Conservation (phyloP, 1,140 invertebrate species). For the Drosophila sp. region DNA sequence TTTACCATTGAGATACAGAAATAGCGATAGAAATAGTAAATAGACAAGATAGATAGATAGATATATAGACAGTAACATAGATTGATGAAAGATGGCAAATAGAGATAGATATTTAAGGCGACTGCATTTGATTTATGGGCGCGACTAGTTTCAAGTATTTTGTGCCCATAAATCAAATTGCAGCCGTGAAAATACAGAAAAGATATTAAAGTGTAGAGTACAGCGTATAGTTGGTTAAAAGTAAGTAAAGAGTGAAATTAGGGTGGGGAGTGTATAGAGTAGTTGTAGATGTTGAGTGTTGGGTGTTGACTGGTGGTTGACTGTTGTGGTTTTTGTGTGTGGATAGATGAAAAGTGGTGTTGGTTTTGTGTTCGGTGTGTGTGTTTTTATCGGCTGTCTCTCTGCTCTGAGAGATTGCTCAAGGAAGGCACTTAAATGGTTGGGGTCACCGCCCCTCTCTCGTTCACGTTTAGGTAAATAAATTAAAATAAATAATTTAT, state of each 20-base stretch:
- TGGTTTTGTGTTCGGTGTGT: constrained; percentile 40
- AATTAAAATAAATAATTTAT: constrained; percentile 84
- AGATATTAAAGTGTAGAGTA: constrained; percentile 31
- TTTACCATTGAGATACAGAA: constrained; percentile 52
- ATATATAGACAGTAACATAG: constrained; percentile 33
- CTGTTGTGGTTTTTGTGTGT: constrained; percentile 41
- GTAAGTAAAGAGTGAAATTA: constrained; percentile 44
- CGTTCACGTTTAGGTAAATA: constrained; percentile 81
- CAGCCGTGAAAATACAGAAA: constrained; percentile 52
- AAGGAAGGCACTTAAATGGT: constrained; percentile 75
- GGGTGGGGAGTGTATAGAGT: constrained; percentile 29
- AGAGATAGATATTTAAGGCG: constrained; percentile 48
- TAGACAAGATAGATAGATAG: constrained; percentile 29
- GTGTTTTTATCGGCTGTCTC: constrained; percentile 46
- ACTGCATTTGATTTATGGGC: constrained; percentile 71
- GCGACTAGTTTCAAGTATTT: constrained; percentile 78
- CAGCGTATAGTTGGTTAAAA: constrained; percentile 5
- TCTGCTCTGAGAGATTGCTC: constrained; percentile 47
- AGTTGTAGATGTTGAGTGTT: constrained; percentile 14
- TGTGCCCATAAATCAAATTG: constrained; percentile 72
- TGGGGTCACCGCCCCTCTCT: constrained; percentile 52
- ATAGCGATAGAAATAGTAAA: constrained; percentile 27
- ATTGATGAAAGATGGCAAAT: constrained; percentile 27
- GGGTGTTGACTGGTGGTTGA: constrained; percentile 35
- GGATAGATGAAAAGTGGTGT: constrained; percentile 62